Conservation (phyloP, 2,113 vertebrate species). For the Todiramphus saurophagus region DNA sequence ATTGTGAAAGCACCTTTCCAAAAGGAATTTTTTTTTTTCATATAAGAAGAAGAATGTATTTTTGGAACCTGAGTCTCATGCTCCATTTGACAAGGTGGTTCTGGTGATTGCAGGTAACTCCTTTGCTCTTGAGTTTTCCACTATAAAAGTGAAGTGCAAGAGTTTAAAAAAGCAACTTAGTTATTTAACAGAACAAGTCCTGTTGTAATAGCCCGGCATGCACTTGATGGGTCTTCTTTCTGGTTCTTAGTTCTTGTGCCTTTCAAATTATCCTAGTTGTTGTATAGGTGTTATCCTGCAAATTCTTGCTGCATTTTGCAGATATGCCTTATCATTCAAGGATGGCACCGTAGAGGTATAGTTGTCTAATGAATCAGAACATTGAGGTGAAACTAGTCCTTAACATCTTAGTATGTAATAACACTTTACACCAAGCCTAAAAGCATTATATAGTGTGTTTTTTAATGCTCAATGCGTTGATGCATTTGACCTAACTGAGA, state of each 20-base stretch:
- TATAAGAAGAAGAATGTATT: background rate
- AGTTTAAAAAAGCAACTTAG: background rate
- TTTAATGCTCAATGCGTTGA: background rate
- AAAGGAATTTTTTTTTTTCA: background rate
- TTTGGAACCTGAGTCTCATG: background rate
- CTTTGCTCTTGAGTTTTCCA: background rate
- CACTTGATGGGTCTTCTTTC: background rate
- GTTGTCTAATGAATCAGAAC: constrained; percentile 11
- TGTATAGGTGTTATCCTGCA: background rate
- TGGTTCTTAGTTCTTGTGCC: background rate
- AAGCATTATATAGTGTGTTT: background rate
- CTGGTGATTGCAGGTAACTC: background rate
- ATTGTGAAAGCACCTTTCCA: background rate
- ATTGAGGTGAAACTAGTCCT: background rate
- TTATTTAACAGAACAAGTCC: background rate
- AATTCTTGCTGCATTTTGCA: background rate
- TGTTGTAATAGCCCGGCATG: background rate
- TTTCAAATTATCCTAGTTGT: background rate
- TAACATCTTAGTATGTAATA: background rate
- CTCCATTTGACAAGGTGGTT: background rate
- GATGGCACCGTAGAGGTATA: background rate
- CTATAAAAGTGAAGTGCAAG: background rate
- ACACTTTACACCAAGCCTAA: background rate
- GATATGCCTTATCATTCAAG: background rate
- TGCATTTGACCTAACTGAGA: background rate